phyloP scores from a whole-genome alignment of 2,888 invertebrate species.

The Beris morrisii region DNA sequence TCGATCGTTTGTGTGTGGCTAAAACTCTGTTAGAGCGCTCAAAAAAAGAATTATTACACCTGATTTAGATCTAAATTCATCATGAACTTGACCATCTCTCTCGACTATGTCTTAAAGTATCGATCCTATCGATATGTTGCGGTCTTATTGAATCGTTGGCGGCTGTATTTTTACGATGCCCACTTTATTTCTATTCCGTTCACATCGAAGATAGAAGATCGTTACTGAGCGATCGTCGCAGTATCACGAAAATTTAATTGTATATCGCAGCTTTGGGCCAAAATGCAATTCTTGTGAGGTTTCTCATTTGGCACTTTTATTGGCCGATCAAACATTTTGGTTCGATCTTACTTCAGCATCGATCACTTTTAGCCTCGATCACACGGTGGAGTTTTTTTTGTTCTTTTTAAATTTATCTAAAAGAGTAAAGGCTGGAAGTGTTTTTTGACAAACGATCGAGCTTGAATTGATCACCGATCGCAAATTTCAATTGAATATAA shows the following conservation, averaged over 20 bases:
- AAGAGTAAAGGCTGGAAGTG: no score
- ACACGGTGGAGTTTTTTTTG: no score
- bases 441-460: no score
- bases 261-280: slow-evolving; percentile 53
- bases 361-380: no score
- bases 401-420: no score
- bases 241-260: slow-evolving; percentile 58
- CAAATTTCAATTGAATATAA: no score
- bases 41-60: slow-evolving; percentile 57
- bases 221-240: slow-evolving; percentile 54
- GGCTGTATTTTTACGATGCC: neutral
- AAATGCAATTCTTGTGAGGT: neutral
- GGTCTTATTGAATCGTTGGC: neutral
- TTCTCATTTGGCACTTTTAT: no score
- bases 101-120: slow-evolving; percentile 4
- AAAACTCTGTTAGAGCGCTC: slow-evolving; percentile 40
- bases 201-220: slow-evolving; percentile 26
- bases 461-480: no score
- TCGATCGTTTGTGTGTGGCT: slow-evolving; percentile 35
- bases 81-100: slow-evolving; percentile 38
- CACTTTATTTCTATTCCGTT: neutral
- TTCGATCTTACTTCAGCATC: no score
- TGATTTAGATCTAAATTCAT: slow-evolving; percentile 54
- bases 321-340: no score
- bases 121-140: neutral